A percentile compares a stretch with the other conserved stretches of the same genome.
Evolutionary conservation across 2,888 invertebrate genomes (phyloP).

Genomic region (Meteorus cinctellus): DNA sequence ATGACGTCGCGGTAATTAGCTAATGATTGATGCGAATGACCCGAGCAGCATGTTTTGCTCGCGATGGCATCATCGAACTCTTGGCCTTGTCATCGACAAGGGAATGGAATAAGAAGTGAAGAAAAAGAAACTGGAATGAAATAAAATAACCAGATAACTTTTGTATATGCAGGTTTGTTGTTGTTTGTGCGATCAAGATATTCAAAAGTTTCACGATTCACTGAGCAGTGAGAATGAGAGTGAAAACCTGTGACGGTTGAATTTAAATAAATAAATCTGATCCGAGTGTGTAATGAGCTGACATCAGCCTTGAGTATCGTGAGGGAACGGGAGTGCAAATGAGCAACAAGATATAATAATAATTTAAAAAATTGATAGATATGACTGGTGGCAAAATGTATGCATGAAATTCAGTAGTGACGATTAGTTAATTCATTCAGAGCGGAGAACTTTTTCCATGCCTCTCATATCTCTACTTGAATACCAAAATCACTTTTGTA

Average conservation of each 20-base stretch:
- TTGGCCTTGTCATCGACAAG: background rate
- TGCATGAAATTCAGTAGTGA: too few species aligned
- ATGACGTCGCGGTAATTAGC: background rate
- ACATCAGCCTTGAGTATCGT: background rate
- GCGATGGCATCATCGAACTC: constrained; percentile 15
- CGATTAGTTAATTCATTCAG: background rate
- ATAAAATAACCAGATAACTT: background rate
- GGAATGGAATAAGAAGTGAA: background rate
- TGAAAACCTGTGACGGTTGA: constrained; percentile 6
- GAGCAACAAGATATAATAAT: constrained; percentile 1
- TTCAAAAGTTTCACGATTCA: background rate
- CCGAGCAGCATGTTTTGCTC: background rate
- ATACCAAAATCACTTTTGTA: background rate
- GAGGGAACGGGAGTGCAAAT: background rate
- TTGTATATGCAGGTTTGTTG: background rate
- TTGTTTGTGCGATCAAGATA: background rate
- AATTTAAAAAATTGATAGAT: background rate
- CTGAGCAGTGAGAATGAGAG: constrained; percentile 10
- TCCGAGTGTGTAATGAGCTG: background rate
- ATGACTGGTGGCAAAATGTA: background rate
- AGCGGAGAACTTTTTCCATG: background rate
- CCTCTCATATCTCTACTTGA: background rate
- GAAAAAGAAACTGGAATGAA: too few species aligned
- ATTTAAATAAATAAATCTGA: background rate
- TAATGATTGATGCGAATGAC: constrained; percentile 19